These are phyloP conservation scores for Halictus ligatus DNA, from an alignment of 2,888 invertebrate genomes.

Conservation along the genomic window DNA sequence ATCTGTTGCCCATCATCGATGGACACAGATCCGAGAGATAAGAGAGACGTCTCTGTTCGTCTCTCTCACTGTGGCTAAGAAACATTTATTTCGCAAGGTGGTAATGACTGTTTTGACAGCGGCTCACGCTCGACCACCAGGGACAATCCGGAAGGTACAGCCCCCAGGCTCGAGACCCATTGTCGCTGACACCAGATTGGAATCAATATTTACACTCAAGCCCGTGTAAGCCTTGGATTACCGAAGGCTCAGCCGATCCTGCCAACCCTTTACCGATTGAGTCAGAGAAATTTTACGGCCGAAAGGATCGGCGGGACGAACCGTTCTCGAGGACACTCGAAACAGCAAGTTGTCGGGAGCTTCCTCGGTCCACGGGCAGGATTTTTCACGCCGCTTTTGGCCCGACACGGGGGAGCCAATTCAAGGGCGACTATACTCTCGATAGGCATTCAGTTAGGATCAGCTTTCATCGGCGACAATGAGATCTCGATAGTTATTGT, in stretches of 20 bases:
- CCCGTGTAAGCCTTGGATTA: conserved; percentile 79
- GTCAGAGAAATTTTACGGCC: conserved; percentile 31
- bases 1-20: not conserved
- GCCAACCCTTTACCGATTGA: conserved; percentile 75
- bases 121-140: conserved; percentile 65
- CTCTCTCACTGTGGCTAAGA: not conserved
- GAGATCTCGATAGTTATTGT: conserved; percentile 74
- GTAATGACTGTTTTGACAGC: conserved; percentile 82
- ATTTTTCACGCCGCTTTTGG: conserved; percentile 60
- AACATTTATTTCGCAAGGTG: conserved; percentile 67
- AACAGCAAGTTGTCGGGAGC: not conserved
- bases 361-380: conserved; percentile 20
- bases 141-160: conserved; percentile 60
- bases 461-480: conserved; percentile 74
- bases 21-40: conserved; percentile 43
- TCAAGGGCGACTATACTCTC: conserved; percentile 58
- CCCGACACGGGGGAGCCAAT: conserved; percentile 14
- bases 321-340: conserved; percentile 34
- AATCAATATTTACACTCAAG: conserved; percentile 82
- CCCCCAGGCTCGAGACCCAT: conserved; percentile 66
- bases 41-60: not conserved
- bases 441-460: conserved; percentile 71
- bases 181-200: conserved; percentile 78
- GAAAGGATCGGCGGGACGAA: not conserved
- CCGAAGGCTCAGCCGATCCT: conserved; percentile 69